A percentile compares a stretch with the other conserved stretches of the same genome.
Evolutionary conservation across 2,797 vertebrate species (phyloP).

Genomic region (Eremophila alpestris): DNA sequence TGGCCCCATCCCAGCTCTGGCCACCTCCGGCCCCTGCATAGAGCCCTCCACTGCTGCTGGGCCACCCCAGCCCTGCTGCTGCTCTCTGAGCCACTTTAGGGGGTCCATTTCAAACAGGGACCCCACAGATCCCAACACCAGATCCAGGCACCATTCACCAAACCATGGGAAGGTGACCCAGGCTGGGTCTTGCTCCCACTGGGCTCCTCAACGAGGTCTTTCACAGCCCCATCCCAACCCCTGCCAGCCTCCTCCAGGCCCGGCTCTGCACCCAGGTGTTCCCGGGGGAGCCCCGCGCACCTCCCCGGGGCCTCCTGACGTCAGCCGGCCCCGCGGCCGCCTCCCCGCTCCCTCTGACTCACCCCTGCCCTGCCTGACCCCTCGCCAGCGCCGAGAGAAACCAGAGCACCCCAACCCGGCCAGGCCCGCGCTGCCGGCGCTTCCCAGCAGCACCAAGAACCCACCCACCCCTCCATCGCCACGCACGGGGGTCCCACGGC

Average conservation of each 20-base stretch:
- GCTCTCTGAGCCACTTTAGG: background rate
- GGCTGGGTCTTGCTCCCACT: background rate
- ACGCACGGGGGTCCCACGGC: fast-evolving
- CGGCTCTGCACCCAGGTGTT: background rate
- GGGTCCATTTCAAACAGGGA: background rate
- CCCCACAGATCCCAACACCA: fast-evolving
- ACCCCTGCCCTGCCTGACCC: constrained; percentile 29
- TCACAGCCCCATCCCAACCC: background rate
- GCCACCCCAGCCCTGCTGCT: background rate
- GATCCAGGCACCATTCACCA: fast-evolving
- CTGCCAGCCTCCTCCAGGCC: background rate
- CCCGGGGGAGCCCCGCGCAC: background rate
- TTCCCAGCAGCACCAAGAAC: background rate
- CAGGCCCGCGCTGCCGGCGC: background rate
- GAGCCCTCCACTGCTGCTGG: background rate
- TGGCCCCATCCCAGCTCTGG: background rate
- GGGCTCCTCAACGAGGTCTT: fast-evolving
- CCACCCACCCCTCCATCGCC: background rate
- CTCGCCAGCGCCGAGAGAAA: background rate
- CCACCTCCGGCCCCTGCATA: background rate
- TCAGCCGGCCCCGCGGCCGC: background rate
- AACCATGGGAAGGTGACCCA: fast-evolving
- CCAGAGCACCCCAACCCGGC: background rate
- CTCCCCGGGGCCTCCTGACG: constrained; percentile 44
- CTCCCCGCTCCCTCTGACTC: constrained; percentile 40